Percentiles rank a stretch among this genome's conserved stretches.
phyloP scores from a whole-genome alignment of 1,140 invertebrate genomes.

The Hypothenemus hampei region DNA sequence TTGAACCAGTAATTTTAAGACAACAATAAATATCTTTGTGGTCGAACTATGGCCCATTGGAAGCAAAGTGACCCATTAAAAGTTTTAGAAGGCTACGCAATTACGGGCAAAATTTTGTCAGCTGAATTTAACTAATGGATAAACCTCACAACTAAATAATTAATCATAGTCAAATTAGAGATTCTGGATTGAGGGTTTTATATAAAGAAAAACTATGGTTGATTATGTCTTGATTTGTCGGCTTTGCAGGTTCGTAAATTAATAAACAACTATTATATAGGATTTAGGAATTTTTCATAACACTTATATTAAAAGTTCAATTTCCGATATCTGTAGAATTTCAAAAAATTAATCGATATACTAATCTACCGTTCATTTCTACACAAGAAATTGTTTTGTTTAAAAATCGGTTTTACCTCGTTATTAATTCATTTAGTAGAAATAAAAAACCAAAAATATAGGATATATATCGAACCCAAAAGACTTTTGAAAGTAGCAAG shows the following conservation, averaged over 20 bases:
- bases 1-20: neutral
- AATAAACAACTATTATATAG: too few species aligned
- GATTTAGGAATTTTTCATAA: too few species aligned
- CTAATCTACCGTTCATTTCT: too few species aligned
- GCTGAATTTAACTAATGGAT: constrained; percentile 16
- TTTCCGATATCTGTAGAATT: too few species aligned
- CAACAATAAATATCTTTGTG: constrained; percentile 7
- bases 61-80: constrained; percentile 18
- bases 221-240: constrained; percentile 7
- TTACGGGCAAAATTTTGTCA: constrained; percentile 8
- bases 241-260: neutral
- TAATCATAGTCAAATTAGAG: constrained; percentile 18
- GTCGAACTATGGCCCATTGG: constrained; percentile 1
- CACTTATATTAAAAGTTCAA: too few species aligned
- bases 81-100: constrained; percentile 4
- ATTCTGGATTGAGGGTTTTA: neutral
- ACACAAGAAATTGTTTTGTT: too few species aligned
- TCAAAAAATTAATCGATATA: too few species aligned
- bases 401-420: too few species aligned
- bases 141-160: constrained; percentile 7
- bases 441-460: too few species aligned
- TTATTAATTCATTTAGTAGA: too few species aligned
- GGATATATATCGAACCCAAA: too few species aligned
- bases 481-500: too few species aligned
- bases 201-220: neutral